phyloP scores from a whole-genome alignment of 2,888 invertebrate genomes.

The Rhamphomyia laevipes region DNA sequence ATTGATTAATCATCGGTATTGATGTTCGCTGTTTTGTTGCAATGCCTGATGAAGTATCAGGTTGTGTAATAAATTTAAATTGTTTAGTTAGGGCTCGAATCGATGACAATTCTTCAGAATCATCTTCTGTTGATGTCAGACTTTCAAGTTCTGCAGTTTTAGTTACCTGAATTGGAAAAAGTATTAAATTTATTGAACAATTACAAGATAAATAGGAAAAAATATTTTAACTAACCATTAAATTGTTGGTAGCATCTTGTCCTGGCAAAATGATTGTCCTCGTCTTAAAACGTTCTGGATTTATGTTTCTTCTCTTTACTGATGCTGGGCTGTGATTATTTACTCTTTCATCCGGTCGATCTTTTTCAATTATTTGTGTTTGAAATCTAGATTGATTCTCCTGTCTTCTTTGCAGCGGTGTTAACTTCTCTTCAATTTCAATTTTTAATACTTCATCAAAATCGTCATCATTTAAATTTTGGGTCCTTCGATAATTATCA shows the following conservation, averaged over 20 bases:
- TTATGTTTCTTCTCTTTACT: constrained; percentile 41
- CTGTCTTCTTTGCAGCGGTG: constrained; percentile 50
- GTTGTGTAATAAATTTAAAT: constrained; percentile 28
- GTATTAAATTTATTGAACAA: background rate
- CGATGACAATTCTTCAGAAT: constrained; percentile 25
- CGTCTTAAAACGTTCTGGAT: constrained; percentile 63
- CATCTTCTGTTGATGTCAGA: constrained; percentile 17
- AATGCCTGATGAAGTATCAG: constrained; percentile 28
- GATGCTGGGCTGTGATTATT: constrained; percentile 8
- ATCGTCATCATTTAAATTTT: constrained; percentile 26
- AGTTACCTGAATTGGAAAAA: constrained; percentile 8
- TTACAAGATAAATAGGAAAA: background rate
- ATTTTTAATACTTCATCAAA: constrained; percentile 34
- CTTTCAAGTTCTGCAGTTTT: constrained; percentile 13
- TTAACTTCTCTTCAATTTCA: constrained; percentile 33
- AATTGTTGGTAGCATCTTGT: background rate
- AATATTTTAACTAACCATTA: background rate
- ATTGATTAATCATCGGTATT: constrained; percentile 6
- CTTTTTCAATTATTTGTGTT: constrained; percentile 44
- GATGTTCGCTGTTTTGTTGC: constrained; percentile 8
- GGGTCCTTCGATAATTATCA: constrained; percentile 20
- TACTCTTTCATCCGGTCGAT: constrained; percentile 14
- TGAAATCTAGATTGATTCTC: constrained; percentile 58
- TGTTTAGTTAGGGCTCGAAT: constrained; percentile 30
- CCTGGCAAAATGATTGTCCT: constrained; percentile 42